These are phyloP conservation scores for Argya squamiceps DNA, from an alignment of 2,797 vertebrate genomes.

Conservation along the genomic window DNA sequence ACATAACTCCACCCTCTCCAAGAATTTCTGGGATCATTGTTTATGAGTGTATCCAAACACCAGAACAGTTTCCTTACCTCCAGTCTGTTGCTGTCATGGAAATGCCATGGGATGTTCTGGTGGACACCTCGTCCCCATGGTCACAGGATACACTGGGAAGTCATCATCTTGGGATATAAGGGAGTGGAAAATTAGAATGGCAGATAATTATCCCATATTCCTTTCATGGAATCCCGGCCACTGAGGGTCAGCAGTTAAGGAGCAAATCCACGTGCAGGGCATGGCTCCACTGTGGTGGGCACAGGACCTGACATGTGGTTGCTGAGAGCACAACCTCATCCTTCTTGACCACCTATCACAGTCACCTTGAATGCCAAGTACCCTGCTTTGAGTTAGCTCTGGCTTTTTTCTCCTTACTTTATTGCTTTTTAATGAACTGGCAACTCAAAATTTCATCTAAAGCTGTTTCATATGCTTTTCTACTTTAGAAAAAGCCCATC, in stretches of 20 bases:
- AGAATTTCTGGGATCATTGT: background rate
- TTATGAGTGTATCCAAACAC: background rate
- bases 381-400: background rate
- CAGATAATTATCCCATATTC: background rate
- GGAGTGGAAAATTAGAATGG: background rate
- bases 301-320: rapidly evolving
- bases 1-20: background rate
- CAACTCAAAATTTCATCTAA: background rate
- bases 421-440: background rate
- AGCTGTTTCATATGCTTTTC: slow-evolving; percentile 1
- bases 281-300: rapidly evolving
- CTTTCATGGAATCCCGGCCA: background rate
- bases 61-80: background rate
- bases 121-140: background rate
- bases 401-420: background rate
- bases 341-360: background rate
- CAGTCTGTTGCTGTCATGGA: background rate
- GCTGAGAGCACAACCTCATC: background rate
- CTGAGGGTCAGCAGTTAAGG: background rate
- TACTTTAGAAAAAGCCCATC: background rate
- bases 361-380: background rate
- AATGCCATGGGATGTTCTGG: background rate
- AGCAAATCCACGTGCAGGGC: background rate
- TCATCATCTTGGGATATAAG: background rate
- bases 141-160: background rate